Percentiles rank a stretch among this genome's conserved stretches.
Evolutionary conservation across 2,888 invertebrate species (phyloP).

Genomic region (Calliopum simillimum): DNA sequence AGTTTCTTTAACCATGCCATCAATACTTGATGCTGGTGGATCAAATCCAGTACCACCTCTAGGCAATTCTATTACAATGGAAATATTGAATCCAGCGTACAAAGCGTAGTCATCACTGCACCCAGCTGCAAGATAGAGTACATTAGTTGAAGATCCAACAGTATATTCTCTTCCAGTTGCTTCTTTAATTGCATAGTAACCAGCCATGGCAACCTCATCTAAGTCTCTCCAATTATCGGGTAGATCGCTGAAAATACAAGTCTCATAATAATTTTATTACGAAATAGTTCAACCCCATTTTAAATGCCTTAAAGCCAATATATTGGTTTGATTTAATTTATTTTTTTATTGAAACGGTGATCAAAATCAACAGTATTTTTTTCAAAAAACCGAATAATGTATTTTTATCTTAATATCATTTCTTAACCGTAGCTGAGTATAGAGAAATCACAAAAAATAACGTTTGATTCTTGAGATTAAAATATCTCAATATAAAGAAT

Average conservation of each 20-base stretch:
- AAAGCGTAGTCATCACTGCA: constrained; percentile 77
- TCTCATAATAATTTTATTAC: not conserved
- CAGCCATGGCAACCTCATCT: constrained; percentile 62
- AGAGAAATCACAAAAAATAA: too few species aligned
- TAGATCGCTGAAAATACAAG: constrained; percentile 54
- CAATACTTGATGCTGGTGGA: constrained; percentile 70
- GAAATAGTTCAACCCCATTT: too few species aligned
- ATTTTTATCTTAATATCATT: too few species aligned
- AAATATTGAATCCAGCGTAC: constrained; percentile 68
- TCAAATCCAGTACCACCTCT: constrained; percentile 72
- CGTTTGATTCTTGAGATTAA: too few species aligned
- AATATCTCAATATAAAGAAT: too few species aligned
- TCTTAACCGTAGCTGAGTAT: too few species aligned
- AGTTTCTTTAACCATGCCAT: constrained; percentile 71
- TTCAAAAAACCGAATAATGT: too few species aligned
- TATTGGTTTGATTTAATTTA: too few species aligned
- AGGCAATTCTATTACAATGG: constrained; percentile 75
- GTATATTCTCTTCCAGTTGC: constrained; percentile 63
- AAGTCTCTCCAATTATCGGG: constrained; percentile 68
- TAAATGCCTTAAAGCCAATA: too few species aligned
- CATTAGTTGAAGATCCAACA: constrained; percentile 68
- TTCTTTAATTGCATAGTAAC: constrained; percentile 61
- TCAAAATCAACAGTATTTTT: too few species aligned
- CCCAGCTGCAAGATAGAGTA: constrained; percentile 70
- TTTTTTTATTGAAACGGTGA: too few species aligned